Evolutionary conservation across 2,888 invertebrate species (phyloP), one percentile per base, ranked within the genome.

Genomic region (Siphlonurus alternatus): DNA sequence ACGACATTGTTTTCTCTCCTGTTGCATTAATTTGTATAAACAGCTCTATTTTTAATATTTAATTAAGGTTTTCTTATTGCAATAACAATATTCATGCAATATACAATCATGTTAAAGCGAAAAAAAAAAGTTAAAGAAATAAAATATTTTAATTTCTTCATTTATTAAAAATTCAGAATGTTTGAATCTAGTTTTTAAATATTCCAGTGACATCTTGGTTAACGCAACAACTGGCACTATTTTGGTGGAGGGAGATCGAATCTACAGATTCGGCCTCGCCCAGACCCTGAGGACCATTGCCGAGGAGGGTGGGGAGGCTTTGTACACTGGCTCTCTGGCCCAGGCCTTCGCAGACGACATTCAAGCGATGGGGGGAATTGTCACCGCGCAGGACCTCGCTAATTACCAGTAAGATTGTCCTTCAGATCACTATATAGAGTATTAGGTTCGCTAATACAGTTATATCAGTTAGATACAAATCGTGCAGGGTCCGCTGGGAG

Each of bases 291-390:
- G 81, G 67, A 74, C 76, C 23, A 84, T 94, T 63, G 83, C 86
- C 1, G 74, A 79, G 63, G 81, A 87, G 72, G 88, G 88, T 53
- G 82, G 82, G 51, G 78, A 81, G 68, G 83, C 84, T 69, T 82
- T 93, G 64, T 93, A 94, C 77, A 83, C 86, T 71, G 92, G 92
- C 0, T 74, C 77, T 1, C 79, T 92, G 25, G 83, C 85, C 0
- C 76, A 80, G 66, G 74, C 76, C 65, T 81, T 94, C 70, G 81
- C 83, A 0, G 71, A 78, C 63, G 94, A 94, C 73, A 82, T 93
- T 23, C 73, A 78, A 69, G 76, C 74, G 0, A 77, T 82, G 66
- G 87, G 87, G 61, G 91, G 93, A 25, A 88, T 90, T 65, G 83
- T 95, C 61, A 87, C 87, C 1, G 80, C 80, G 69, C 81, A 87